Percentiles rank a stretch among this genome's conserved stretches.
phyloP scores from a whole-genome alignment of 2,113 vertebrate genomes.

The Pterophyllum scalare region DNA sequence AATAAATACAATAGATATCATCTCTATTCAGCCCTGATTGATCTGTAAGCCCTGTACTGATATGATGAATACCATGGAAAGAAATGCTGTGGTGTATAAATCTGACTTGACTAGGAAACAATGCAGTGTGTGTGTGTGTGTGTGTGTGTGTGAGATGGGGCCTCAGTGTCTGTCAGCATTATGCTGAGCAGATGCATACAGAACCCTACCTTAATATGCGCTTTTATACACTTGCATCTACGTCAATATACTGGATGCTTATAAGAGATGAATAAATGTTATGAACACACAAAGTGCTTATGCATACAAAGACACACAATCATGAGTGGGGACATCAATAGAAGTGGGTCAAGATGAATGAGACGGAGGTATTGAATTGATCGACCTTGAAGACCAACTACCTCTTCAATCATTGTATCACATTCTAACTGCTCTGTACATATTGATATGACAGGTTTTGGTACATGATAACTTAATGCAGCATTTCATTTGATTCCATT shows the following conservation, averaged over 20 bases:
- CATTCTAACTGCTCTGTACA: background rate
- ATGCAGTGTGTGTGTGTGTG: background rate
- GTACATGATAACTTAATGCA: background rate
- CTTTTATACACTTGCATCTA: slow-evolving; percentile 5
- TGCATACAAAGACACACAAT: background rate
- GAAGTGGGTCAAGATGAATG: slow-evolving; percentile 16
- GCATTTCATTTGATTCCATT: background rate
- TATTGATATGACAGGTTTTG: slow-evolving; percentile 12
- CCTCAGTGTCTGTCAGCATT: slow-evolving; percentile 37
- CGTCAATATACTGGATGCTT: background rate
- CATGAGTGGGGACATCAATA: background rate
- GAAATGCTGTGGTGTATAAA: slow-evolving; percentile 14
- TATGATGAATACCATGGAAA: slow-evolving; percentile 47
- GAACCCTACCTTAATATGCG: background rate
- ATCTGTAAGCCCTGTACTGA: slow-evolving; percentile 46
- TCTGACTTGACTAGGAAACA: slow-evolving; percentile 43
- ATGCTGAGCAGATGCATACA: slow-evolving; percentile 45
- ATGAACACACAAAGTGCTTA: slow-evolving; percentile 6
- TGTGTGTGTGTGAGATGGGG: background rate
- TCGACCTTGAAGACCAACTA: background rate
- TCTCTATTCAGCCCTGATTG: slow-evolving; percentile 43
- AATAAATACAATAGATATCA: slow-evolving; percentile 61
- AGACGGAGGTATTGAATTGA: slow-evolving; percentile 29
- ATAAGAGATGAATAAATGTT: background rate
- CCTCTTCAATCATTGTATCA: background rate